Base-by-base conservation (phyloP, 2,888 invertebrate genomes). In the Drosophila multiciliata region DNA sequence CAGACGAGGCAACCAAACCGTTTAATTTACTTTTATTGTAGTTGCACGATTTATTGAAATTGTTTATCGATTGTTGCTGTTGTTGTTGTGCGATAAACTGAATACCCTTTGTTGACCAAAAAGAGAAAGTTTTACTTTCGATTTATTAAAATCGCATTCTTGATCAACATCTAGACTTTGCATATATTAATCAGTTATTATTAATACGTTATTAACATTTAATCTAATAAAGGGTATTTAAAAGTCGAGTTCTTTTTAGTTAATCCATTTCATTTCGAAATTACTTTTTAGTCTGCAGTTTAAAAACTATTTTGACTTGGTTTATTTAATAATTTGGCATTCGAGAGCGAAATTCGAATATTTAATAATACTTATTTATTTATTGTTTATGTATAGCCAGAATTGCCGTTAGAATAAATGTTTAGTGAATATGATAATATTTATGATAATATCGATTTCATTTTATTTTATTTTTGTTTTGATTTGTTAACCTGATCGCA, bases 21-120 rank as follows among this genome's bases (percentile, higher is more conserved):
- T 87, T 85, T 83, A 81, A 86, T 87, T 86, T 85, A 82, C 71
- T 83, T 87, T 86, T 86, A 86, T 86, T 80, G 83, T 82, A 67
- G 60, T 68, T 68, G 75, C 87, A 86, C 85, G 87, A 87, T 87
- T 87, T 87, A 85, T 85, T 73, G 83, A 71, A 83, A 85, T 81
- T 73, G 75, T 66, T 81, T 74, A 63, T 75, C 66, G 81, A 71
- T 84, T 75, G 79, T 40, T 75, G 54, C 58, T 35, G 55, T 45
- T 73, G 55, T 62, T 42, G 32, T n/a, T 11, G 1, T 58, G 48
- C 33, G 33, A 36, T 57, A 26, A 38, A 55, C 26, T 23, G 26
- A 3, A 64, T 65, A 65, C 59, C 26, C 59, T 50, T 26, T 40
- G 23, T 23, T 32, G 29, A 26, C 17, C 32, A 8, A 61, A 61